phyloP scores from a whole-genome alignment of 1,140 invertebrate species.

The Apis cerana region DNA sequence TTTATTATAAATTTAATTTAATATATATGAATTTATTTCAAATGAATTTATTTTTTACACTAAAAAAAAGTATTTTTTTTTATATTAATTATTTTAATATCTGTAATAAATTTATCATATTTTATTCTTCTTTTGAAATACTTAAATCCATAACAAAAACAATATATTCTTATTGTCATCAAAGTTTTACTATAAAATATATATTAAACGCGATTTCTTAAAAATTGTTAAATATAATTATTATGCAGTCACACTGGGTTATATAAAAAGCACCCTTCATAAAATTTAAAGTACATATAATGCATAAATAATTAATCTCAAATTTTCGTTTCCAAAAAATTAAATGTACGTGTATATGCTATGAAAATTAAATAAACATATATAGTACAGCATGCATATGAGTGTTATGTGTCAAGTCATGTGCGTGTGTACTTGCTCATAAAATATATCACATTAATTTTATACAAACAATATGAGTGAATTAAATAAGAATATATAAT shows the following conservation, averaged over 20 bases:
- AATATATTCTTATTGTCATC: conserved; percentile 22
- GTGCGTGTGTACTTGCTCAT: conserved; percentile 28
- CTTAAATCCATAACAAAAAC: conserved; percentile 11
- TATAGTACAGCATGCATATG: conserved; percentile 43
- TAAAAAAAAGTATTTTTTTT: background rate
- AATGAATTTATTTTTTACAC: background rate
- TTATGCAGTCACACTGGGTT: background rate
- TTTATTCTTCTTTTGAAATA: background rate
- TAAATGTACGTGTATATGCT: conserved; percentile 50
- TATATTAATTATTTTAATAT: background rate
- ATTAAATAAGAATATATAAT: conserved; percentile 29
- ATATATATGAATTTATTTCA: background rate
- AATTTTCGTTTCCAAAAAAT: conserved; percentile 30
- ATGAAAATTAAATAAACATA: conserved; percentile 44
- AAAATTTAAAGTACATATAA: background rate
- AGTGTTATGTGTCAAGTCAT: background rate
- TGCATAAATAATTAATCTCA: conserved; percentile 27
- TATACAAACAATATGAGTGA: conserved; percentile 51
- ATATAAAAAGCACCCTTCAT: conserved; percentile 1
- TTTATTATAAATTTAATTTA: background rate
- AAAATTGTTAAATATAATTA: conserved; percentile 1
- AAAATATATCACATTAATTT: conserved; percentile 61
- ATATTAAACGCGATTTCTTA: background rate
- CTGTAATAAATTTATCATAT: conserved; percentile 23
- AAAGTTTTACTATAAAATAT: conserved; percentile 8